These are phyloP conservation scores for Chaunax sp. DNA, from an alignment of 2,797 vertebrate genomes.

Conservation along the genomic window DNA sequence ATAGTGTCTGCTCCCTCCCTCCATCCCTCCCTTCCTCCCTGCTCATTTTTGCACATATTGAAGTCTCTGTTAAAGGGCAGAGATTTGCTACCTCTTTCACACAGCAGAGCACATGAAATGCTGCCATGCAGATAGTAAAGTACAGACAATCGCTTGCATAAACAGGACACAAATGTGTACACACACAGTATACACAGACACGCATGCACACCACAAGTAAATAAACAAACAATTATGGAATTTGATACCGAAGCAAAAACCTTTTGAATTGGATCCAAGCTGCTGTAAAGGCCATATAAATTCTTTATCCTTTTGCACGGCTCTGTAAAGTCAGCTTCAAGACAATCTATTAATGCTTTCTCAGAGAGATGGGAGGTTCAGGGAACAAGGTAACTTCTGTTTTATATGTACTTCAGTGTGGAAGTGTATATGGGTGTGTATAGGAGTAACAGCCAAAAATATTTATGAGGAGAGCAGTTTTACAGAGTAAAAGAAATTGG, in stretches of 20 bases:
- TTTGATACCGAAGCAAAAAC: slow-evolving; percentile 64
- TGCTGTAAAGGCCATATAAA: slow-evolving; percentile 68
- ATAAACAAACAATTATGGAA: slow-evolving; percentile 61
- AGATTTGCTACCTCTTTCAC: slow-evolving; percentile 84
- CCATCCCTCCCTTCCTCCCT: slow-evolving; percentile 52
- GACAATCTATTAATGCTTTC: slow-evolving; percentile 66
- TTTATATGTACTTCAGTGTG: slow-evolving; percentile 32
- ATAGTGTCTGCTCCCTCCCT: slow-evolving; percentile 73
- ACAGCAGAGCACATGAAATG: slow-evolving; percentile 48
- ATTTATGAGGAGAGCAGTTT: slow-evolving; percentile 6
- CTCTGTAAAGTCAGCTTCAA: slow-evolving; percentile 69
- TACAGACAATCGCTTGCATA: slow-evolving; percentile 23
- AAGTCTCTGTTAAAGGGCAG: slow-evolving; percentile 84
- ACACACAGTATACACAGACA: slow-evolving; percentile 29
- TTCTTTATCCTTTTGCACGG: slow-evolving; percentile 60
- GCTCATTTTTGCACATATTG: slow-evolving; percentile 70
- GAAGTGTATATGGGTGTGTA: slow-evolving; percentile 14
- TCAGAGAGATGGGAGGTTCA: slow-evolving; percentile 38
- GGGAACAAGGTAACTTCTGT: slow-evolving; percentile 42
- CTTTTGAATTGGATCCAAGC: slow-evolving; percentile 54
- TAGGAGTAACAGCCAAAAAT: neutral
- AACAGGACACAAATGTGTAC: slow-evolving; percentile 31
- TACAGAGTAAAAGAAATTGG: neutral
- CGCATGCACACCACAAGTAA: slow-evolving; percentile 53
- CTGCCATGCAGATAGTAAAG: slow-evolving; percentile 36